Conservation (phyloP, 2,113 vertebrate genomes). For the Sapayoa aenigma region DNA sequence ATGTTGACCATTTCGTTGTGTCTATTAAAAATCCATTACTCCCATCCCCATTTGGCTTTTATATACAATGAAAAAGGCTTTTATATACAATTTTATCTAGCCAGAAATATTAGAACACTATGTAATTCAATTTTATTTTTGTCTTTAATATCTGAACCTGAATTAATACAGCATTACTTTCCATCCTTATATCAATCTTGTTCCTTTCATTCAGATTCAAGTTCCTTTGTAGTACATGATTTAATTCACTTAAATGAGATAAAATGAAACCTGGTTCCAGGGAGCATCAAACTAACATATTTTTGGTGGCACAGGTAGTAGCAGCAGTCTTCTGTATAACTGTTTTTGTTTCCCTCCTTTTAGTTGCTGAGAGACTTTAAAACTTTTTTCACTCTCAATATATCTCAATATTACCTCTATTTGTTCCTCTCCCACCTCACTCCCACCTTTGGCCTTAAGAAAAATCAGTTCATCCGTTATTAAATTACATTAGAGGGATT, state of each 20-base stretch:
- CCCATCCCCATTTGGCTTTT: background rate
- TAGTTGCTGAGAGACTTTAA: background rate
- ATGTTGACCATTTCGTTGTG: background rate
- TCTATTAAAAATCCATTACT: slow-evolving; percentile 22
- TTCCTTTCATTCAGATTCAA: slow-evolving; percentile 5
- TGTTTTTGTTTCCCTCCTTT: background rate
- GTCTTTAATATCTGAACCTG: slow-evolving; percentile 40
- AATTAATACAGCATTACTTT: slow-evolving; percentile 11
- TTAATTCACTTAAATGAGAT: slow-evolving; percentile 41
- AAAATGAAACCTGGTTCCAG: slow-evolving; percentile 31
- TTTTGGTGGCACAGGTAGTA: background rate
- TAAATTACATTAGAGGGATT: background rate
- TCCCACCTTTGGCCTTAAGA: background rate
- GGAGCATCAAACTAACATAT: slow-evolving; percentile 6
- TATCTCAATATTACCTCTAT: background rate
- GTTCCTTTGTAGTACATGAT: slow-evolving; percentile 30
- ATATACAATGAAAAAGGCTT: background rate
- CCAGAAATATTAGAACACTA: slow-evolving; percentile 31
- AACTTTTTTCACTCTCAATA: background rate
- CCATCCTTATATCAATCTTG: slow-evolving; percentile 5
- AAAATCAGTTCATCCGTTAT: background rate
- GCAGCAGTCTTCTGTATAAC: background rate
- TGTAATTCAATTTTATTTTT: slow-evolving; percentile 48
- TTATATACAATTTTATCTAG: slow-evolving; percentile 26
- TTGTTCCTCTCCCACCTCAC: background rate